These are phyloP conservation scores for Ophonus ardosiacus DNA, from an alignment of 2,888 invertebrate genomes.

Conservation along the genomic window DNA sequence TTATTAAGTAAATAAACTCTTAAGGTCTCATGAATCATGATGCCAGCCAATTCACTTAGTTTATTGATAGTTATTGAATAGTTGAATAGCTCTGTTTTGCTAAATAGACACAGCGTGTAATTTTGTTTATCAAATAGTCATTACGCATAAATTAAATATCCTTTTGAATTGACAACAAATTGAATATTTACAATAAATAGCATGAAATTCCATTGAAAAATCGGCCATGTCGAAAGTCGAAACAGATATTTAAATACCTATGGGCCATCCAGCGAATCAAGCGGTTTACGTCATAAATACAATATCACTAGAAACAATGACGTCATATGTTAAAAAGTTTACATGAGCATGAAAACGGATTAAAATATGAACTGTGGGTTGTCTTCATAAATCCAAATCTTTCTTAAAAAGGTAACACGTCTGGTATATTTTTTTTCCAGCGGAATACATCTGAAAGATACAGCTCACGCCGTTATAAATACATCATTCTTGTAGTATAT, in stretches of 20 bases:
- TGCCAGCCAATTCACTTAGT: not conserved
- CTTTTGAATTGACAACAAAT: constrained; percentile 6
- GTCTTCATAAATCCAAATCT: too few relatives aligned
- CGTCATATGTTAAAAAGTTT: too few relatives aligned
- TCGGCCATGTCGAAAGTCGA: not conserved
- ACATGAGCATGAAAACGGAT: too few relatives aligned
- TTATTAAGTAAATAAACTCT: not conserved
- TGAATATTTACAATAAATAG: constrained; percentile 19
- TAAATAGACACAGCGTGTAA: constrained; percentile 12
- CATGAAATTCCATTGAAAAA: constrained; percentile 1
- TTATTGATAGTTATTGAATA: constrained; percentile 30
- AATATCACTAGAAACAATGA: too few relatives aligned
- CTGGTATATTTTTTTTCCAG: too few relatives aligned
- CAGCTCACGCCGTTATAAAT: too few relatives aligned
- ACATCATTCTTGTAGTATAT: too few relatives aligned
- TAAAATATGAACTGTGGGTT: too few relatives aligned
- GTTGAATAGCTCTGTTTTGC: constrained; percentile 14
- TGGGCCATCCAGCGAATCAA: too few relatives aligned
- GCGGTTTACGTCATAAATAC: too few relatives aligned
- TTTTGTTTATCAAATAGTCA: constrained; percentile 23
- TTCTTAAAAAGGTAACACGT: too few relatives aligned
- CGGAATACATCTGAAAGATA: too few relatives aligned
- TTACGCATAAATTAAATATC: constrained; percentile 34
- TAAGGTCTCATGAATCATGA: not conserved
- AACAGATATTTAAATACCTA: constrained; percentile 9